phyloP scores from a whole-genome alignment of 1,140 invertebrate genomes.

The Papilio polytes region DNA sequence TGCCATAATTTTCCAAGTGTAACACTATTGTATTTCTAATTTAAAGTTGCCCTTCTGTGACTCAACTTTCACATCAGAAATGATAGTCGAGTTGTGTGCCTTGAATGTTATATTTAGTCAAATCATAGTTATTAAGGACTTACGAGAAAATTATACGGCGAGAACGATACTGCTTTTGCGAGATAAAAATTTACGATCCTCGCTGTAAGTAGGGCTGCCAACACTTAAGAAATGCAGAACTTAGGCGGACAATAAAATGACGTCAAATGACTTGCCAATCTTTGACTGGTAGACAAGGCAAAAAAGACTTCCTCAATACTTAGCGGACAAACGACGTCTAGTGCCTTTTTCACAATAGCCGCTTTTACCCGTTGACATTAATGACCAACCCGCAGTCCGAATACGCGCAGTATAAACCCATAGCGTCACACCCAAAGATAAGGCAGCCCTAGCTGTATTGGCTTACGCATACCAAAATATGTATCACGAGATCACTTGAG shows the following conservation, averaged over 20 bases:
- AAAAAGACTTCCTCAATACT: neutral
- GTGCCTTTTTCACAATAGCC: neutral
- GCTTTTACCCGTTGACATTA: neutral
- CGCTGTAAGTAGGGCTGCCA: neutral
- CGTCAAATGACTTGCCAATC: too few relatives aligned
- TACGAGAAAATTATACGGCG: constrained; percentile 8
- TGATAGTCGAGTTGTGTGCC: neutral
- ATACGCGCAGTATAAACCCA: neutral
- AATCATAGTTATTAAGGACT: constrained; percentile 23
- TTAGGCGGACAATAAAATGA: too few relatives aligned
- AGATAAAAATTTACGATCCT: constrained; percentile 24
- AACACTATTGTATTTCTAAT: neutral
- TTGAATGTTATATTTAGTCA: constrained; percentile 7
- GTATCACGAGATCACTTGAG: constrained; percentile 29
- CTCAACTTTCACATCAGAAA: neutral
- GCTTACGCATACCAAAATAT: constrained; percentile 28
- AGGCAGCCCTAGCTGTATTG: constrained; percentile 6
- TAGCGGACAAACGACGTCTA: neutral
- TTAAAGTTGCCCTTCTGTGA: neutral
- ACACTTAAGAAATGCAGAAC: neutral
- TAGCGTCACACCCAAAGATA: neutral
- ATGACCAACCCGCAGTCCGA: too few relatives aligned
- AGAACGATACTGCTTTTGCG: neutral
- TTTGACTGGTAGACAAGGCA: too few relatives aligned
- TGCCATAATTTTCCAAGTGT: neutral